Conservation (phyloP, 2,113 vertebrate species). For the Gila orcuttii region DNA sequence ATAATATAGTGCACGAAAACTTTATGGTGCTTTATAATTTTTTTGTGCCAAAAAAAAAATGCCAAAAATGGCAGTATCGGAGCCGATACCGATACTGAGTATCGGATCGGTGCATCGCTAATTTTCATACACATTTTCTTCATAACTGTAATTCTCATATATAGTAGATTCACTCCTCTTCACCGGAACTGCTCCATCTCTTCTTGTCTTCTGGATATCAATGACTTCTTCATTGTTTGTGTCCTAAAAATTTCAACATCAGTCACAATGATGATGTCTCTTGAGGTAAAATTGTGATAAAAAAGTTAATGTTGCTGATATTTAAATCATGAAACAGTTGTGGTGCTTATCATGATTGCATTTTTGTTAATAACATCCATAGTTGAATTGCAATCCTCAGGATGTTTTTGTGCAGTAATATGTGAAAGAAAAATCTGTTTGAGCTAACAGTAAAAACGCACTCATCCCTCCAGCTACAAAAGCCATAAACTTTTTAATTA, state of each 20-base stretch:
- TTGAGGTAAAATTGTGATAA: neutral
- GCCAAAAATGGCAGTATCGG: too few relatives aligned
- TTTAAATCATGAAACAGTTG: neutral
- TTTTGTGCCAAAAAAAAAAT: too few relatives aligned
- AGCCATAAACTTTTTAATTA: neutral
- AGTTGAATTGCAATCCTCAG: neutral
- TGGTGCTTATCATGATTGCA: neutral
- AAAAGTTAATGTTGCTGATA: neutral
- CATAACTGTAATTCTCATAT: neutral
- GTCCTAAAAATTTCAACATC: conserved; percentile 54
- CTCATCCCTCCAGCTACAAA: neutral
- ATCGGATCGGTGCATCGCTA: too few relatives aligned
- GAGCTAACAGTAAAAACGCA: neutral
- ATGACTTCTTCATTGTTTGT: conserved; percentile 48
- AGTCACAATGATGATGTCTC: neutral
- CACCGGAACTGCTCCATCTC: neutral
- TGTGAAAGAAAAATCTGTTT: neutral
- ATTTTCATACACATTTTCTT: neutral
- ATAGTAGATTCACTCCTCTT: neutral
- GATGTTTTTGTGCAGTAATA: neutral
- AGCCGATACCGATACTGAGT: too few relatives aligned
- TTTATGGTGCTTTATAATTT: too few relatives aligned
- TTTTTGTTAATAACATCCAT: neutral
- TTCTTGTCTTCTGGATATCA: neutral
- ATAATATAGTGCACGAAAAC: too few relatives aligned